A percentile compares a stretch with the other conserved stretches of the same genome.
Evolutionary conservation across 37 sponge, comb jelly and placozoan genomes (phyloP).

Genomic region (Crambe crambe): DNA sequence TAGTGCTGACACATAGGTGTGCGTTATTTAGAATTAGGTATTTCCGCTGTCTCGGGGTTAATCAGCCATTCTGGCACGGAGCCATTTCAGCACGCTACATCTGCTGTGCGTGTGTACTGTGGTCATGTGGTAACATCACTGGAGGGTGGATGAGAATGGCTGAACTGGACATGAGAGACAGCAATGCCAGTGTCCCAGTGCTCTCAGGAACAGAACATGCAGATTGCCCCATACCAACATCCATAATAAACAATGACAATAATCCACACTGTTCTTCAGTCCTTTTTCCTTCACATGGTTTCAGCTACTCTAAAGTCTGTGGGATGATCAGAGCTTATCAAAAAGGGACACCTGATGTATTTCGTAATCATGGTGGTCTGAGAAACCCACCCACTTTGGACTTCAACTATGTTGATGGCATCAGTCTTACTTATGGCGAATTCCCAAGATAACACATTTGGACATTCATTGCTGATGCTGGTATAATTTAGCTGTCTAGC

Average conservation of each 20-base stretch:
- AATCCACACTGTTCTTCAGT: neutral
- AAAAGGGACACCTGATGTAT: conserved; percentile 9
- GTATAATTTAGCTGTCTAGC: too few relatives aligned
- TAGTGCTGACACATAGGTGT: too few relatives aligned
- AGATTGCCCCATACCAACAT: neutral
- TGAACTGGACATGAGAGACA: too few relatives aligned
- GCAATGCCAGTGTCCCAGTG: too few relatives aligned
- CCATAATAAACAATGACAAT: too few relatives aligned
- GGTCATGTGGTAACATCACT: conserved; percentile 10
- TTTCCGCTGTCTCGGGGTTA: too few relatives aligned
- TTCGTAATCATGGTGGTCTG: too few relatives aligned
- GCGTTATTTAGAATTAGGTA: too few relatives aligned
- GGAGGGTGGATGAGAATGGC: conserved; percentile 36
- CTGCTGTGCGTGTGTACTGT: too few relatives aligned
- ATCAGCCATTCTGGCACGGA: too few relatives aligned
- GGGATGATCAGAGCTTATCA: conserved; percentile 34
- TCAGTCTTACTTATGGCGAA: conserved; percentile 10
- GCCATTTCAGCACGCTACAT: too few relatives aligned
- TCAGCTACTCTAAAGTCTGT: conserved; percentile 22
- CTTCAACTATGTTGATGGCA: neutral
- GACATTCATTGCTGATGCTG: conserved; percentile 18
- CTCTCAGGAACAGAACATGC: neutral
- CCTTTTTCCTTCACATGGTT: neutral
- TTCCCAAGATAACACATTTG: conserved; percentile 26
- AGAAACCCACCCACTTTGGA: neutral